Conservation (phyloP, 2,113 vertebrate genomes). For the Tylochromis polylepis region DNA sequence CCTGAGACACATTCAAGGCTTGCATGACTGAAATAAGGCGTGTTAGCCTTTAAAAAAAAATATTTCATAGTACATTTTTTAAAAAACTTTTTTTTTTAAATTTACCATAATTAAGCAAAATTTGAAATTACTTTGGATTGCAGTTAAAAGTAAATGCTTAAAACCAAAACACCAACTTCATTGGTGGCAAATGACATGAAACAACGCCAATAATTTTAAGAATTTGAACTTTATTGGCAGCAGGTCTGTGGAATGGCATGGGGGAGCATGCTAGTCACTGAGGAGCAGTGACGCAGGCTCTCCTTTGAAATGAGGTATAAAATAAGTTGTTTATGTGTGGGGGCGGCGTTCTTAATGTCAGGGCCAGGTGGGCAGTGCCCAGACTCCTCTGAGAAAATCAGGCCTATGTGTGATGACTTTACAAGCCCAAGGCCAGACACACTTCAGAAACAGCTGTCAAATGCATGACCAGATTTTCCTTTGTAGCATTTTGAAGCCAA, state of each 20-base stretch:
- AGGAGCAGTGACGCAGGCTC: conserved; percentile 43
- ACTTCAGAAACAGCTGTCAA: conserved; percentile 68
- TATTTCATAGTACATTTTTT: neutral
- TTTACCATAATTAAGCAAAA: neutral
- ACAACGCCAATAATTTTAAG: neutral
- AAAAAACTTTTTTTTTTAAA: neutral
- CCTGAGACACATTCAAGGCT: neutral
- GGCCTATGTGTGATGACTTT: conserved; percentile 59
- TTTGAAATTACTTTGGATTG: neutral
- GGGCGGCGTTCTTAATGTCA: conserved; percentile 32
- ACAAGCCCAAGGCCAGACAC: conserved; percentile 63
- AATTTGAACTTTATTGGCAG: conserved; percentile 11
- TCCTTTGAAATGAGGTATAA: conserved; percentile 55
- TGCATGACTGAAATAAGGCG: neutral
- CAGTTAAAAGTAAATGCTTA: neutral
- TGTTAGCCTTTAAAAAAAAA: accelerated
- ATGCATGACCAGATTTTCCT: conserved; percentile 52
- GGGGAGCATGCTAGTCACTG: conserved; percentile 7
- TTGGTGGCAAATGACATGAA: conserved; percentile 9
- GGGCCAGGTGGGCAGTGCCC: conserved; percentile 50
- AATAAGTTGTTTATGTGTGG: conserved; percentile 48
- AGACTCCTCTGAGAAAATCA: conserved; percentile 53
- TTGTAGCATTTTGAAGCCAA: conserved; percentile 23
- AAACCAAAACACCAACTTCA: neutral
- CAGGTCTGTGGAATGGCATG: conserved; percentile 16